Evolutionary conservation across 1,140 invertebrate genomes (phyloP).

Genomic region (Euura saliciscinereae): DNA sequence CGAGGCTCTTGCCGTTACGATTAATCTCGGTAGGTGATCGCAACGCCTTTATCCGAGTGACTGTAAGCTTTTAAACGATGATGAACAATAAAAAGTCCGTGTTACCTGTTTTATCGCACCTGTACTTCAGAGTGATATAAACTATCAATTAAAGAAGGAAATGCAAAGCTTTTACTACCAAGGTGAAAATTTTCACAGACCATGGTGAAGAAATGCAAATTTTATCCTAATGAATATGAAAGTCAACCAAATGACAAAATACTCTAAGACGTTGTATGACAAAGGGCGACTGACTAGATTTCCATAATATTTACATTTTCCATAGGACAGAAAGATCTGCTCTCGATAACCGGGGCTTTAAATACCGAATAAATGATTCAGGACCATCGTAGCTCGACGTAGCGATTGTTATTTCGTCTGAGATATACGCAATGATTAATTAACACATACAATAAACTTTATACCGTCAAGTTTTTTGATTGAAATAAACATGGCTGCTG

Average conservation of each 20-base stretch:
- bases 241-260: not conserved
- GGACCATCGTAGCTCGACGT: too few relatives aligned
- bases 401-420: too few relatives aligned
- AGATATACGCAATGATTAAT: too few relatives aligned
- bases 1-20: constrained; percentile 4
- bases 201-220: not conserved
- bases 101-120: not conserved
- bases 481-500: too few relatives aligned
- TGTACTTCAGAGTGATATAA: not conserved
- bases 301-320: not conserved
- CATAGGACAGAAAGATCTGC: not conserved
- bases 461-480: too few relatives aligned
- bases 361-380: too few relatives aligned
- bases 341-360: not conserved
- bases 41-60: not conserved
- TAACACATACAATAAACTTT: too few relatives aligned
- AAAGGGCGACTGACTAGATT: not conserved
- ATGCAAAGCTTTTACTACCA: not conserved
- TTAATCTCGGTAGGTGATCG: not conserved
- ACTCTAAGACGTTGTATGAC: not conserved
- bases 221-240: not conserved
- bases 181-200: too few relatives aligned
- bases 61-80: not conserved
- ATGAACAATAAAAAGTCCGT: not conserved
- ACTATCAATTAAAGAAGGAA: not conserved